Evolutionary conservation across 1,140 invertebrate genomes (phyloP), one percentile per base, ranked within the genome.

Genomic region (Telenomus remus): DNA sequence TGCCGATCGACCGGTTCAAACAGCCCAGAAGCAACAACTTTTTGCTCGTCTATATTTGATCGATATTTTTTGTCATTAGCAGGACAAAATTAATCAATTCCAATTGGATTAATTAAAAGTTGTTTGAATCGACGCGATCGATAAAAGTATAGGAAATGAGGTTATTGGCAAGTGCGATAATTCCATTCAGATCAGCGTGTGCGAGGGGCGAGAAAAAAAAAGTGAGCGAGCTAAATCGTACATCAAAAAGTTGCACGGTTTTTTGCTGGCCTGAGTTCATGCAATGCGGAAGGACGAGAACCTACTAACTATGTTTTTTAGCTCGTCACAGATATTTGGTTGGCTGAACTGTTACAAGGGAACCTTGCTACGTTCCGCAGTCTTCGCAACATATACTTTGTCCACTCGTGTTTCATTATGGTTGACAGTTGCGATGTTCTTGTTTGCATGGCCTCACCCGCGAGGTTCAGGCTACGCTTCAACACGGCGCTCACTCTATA

Each of bases 331-430:
- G 87, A 86, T 87, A 84, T 88, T 85, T 88, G 85, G 85, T 88
- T 88, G 86, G 86, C 87, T 88, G 87, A 87, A 88, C 85, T 88
- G 87, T 88, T 87, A 88, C 84, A 88, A 88, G 85, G 86, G 87
- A 88, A 88, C 86, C 87, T 87, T 88, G 84, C 81, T 88, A 88
- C 86, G 86, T 88, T 88, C 87, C 87, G 79, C 86, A 88, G 86
- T 88, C 86, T 85, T 86, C 87, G 82, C 85, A 86, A 87, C 84
- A 84, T 82, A 80, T 76, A 80, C 81, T 82, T 84, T 82, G 80
- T 84, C 82, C 78, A 84, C 79, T 84, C 82, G 81, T 84, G 57
- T 66, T 76, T 74, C 49, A 75, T 78, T 59, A 74, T 74, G 65
- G 76, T 85, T 84, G 80, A 85, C 84, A 76, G 49, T 86, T 84